phyloP scores from a whole-genome alignment of 2,113 vertebrate genomes.

The Neofelis nebulosa region DNA sequence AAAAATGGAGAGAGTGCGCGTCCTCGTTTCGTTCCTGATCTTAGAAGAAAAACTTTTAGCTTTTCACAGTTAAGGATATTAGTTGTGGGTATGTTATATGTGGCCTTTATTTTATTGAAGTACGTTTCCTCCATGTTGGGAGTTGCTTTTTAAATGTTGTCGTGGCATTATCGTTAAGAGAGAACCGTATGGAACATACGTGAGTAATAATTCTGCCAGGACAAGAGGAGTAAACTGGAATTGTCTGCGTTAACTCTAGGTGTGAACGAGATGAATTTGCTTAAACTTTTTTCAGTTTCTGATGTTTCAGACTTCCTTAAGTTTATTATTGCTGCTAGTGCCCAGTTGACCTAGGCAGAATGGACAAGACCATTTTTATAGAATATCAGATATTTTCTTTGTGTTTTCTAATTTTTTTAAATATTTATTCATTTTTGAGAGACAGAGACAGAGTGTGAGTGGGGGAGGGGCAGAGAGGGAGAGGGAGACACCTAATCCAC shows the following conservation, averaged over 20 bases:
- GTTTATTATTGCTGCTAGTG: background rate
- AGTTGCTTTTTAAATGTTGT: background rate
- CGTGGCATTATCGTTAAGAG: background rate
- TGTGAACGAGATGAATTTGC: too few relatives aligned
- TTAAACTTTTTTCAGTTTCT: background rate
- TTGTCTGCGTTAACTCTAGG: background rate
- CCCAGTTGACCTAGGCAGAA: accelerated
- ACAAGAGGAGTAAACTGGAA: background rate
- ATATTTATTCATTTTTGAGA: too few relatives aligned
- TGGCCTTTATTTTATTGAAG: background rate
- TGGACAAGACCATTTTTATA: background rate
- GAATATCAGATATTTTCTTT: background rate
- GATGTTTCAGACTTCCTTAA: background rate
- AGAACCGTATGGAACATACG: background rate
- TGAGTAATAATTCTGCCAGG: background rate
- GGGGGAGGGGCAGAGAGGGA: too few relatives aligned
- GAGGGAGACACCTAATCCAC: too few relatives aligned
- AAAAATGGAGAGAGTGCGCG: background rate
- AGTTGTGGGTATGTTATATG: background rate
- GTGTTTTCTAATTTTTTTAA: background rate
- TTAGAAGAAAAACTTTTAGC: background rate
- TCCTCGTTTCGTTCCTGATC: background rate
- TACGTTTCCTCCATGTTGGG: background rate
- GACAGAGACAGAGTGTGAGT: too few relatives aligned
- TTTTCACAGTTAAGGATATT: background rate